Conservation (phyloP, 2,113 vertebrate species). For the Fulica atra region DNA sequence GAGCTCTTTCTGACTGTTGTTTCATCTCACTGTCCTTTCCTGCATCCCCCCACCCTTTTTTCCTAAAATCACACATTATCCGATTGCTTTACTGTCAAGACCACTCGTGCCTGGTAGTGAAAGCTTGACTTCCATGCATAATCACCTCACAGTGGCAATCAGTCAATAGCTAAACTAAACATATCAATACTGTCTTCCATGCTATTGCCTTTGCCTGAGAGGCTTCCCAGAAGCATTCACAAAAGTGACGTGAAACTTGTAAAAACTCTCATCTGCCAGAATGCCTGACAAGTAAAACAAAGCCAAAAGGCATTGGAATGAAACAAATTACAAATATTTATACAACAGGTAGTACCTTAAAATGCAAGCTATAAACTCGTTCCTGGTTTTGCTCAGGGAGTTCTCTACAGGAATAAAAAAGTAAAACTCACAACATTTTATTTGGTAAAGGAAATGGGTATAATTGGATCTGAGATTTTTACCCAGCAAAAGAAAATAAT, state of each 20-base stretch:
- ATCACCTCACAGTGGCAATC: neutral
- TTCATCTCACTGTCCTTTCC: neutral
- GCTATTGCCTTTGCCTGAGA: neutral
- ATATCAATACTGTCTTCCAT: neutral
- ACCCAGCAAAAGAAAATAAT: neutral
- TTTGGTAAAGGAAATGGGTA: neutral
- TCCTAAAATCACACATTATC: neutral
- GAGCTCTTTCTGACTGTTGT: neutral
- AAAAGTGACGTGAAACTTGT: neutral
- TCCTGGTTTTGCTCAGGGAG: neutral
- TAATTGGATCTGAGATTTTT: neutral
- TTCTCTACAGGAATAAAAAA: neutral
- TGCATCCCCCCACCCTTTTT: neutral
- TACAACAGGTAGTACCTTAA: neutral
- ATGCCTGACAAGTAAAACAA: neutral
- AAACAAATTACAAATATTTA: neutral
- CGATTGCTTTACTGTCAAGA: neutral
- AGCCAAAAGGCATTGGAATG: neutral
- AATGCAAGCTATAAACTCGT: neutral
- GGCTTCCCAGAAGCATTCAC: neutral
- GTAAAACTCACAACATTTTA: neutral
- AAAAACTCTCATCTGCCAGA: neutral
- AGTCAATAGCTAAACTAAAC: neutral
- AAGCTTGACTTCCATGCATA: neutral
- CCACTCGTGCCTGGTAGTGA: too few species aligned